Base-by-base conservation (phyloP, 2,113 vertebrate species). In the Prunella fulvescens region DNA sequence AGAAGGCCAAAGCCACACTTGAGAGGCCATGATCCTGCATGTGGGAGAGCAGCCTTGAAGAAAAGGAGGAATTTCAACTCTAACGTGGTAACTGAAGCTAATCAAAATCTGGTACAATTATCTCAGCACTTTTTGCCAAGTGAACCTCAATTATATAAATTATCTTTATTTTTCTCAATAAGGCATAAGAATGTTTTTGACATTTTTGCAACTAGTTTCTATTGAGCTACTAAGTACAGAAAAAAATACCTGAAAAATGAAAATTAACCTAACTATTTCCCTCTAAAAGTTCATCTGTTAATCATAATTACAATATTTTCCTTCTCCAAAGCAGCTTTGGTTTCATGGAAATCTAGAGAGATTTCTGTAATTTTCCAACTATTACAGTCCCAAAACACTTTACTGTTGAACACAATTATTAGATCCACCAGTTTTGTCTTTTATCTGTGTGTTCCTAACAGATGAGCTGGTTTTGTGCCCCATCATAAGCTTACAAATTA, bases 401-500 rank as follows among this genome's bases (percentile, higher is more conserved):
- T 48, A 44, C 17, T 81, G 47, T 83, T 80, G 71, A 89, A 82
- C 33, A 58, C 9, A 2, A 95, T 95, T 96, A 95, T 96, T 95
- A 94, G 71, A 90, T 84, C 74, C 79, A 96, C 94, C 81, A 82
- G 64, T 95, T 97, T 92, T 94, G 82, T 96, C 51, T 96, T 92
- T 95, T 74, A 88, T 95, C 85, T 94, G 10, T 81, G 81, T 94
- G 82, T 73, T 96, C 71, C 95, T 92, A 92, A 80, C 88, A 96
- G 93, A 96, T 96, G 86, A 97, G 94, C 81, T 95, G 86, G 85
- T 92, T 96, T 97, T 94, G 71, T 86, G 96, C 28, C 87, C 81
- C 81, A 80, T 97, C 95, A 95, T 96, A 97, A 97, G 95, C 81
- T 96, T 95, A 97, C 76, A 97, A 97, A 97, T 97, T 96, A 97